Conservation (phyloP, 2,888 invertebrate genomes). For the Agriotes lineatus region DNA sequence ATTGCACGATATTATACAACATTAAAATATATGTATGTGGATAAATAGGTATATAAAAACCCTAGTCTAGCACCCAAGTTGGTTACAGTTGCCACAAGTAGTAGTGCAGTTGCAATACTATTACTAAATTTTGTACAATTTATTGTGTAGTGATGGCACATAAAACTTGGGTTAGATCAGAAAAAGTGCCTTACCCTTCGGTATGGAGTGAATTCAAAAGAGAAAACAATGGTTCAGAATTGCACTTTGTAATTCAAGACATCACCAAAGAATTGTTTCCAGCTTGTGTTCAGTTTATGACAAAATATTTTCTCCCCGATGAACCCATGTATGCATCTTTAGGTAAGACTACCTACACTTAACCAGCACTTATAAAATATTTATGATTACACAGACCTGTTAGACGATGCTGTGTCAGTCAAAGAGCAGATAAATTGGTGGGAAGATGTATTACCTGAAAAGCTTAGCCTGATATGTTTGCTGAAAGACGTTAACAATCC, state of each 20-base stretch:
- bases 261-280: slow-evolving; percentile 22
- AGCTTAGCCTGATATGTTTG: slow-evolving; percentile 23
- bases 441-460: slow-evolving; percentile 13
- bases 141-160: too few species aligned
- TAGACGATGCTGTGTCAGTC: slow-evolving; percentile 10
- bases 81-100: too few species aligned
- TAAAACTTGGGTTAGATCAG: slow-evolving; percentile 24
- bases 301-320: slow-evolving; percentile 22
- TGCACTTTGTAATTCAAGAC: slow-evolving; percentile 34
- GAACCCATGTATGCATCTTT: slow-evolving; percentile 23
- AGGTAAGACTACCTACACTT: too few species aligned
- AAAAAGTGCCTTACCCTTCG: slow-evolving; percentile 11
- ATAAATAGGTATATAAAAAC: too few species aligned
- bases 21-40: too few species aligned
- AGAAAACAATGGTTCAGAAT: background rate
- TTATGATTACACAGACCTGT: slow-evolving; percentile 5
- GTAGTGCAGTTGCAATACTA: too few species aligned
- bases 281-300: slow-evolving; percentile 23
- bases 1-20: too few species aligned
- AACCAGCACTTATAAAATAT: too few species aligned
- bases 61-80: too few species aligned
- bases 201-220: slow-evolving; percentile 23
- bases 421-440: slow-evolving; percentile 19
- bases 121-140: too few species aligned
- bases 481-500: background rate